Evolutionary conservation across 2,113 vertebrate species (phyloP).

Genomic region (Crotalus helleri): DNA sequence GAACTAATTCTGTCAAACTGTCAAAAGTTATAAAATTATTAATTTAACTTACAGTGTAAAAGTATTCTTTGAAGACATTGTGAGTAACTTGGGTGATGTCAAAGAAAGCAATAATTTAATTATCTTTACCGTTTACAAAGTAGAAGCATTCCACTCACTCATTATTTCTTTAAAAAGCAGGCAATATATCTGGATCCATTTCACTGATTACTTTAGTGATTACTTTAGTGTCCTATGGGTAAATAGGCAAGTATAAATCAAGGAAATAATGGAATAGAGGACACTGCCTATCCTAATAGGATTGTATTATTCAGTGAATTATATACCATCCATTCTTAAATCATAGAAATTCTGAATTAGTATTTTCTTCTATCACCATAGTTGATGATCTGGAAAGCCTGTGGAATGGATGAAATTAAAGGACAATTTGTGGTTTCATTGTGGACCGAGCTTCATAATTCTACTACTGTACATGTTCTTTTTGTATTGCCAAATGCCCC

Average conservation of each 20-base stretch:
- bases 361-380: neutral
- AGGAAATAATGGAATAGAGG: neutral
- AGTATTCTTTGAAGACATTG: neutral
- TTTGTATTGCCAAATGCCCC: slow-evolving; percentile 8
- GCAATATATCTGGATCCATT: neutral
- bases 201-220: neutral
- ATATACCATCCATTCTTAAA: slow-evolving; percentile 17
- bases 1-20: neutral
- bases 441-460: slow-evolving; percentile 4
- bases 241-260: neutral
- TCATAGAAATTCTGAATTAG: neutral
- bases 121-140: neutral
- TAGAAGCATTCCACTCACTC: neutral
- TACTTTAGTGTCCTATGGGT: neutral
- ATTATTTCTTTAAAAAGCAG: neutral
- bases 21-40: neutral
- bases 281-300: neutral
- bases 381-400: neutral
- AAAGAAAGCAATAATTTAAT: neutral
- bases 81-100: neutral
- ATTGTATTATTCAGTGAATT: slow-evolving; percentile 8
- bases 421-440: neutral
- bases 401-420: slow-evolving; percentile 12
- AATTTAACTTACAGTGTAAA: neutral
- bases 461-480: neutral